phyloP scores from a whole-genome alignment of 2,888 invertebrate species.

The Tuta absoluta region DNA sequence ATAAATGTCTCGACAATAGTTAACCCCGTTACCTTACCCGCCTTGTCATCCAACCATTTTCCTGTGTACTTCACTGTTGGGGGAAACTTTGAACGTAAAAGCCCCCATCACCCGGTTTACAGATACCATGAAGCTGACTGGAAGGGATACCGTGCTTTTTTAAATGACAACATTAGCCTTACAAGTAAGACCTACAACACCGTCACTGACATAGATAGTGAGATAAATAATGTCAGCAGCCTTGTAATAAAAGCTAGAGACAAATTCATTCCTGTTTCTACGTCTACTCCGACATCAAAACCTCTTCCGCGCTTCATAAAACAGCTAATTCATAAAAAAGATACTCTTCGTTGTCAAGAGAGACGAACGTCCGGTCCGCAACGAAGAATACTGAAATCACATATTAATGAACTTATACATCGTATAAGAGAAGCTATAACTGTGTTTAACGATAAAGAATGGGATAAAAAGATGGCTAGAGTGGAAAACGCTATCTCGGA shows the following conservation, averaged over 20 bases:
- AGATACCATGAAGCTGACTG: neutral
- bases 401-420: neutral
- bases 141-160: neutral
- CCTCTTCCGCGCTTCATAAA: neutral
- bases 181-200: neutral
- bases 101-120: neutral
- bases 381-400: neutral
- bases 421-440: neutral
- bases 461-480: neutral
- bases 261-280: neutral
- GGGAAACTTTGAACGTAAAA: neutral
- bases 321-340: neutral
- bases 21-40: neutral
- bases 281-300: neutral
- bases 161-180: neutral
- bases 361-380: neutral
- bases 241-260: neutral
- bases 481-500: neutral
- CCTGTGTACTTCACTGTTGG: constrained; percentile 20
- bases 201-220: neutral
- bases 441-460: neutral
- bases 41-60: constrained; percentile 29
- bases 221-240: neutral
- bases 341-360: neutral
- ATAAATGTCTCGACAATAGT: neutral